These are phyloP conservation scores for Cryptops parisi DNA, from an alignment of 2,888 invertebrate genomes.

Conservation along the genomic window DNA sequence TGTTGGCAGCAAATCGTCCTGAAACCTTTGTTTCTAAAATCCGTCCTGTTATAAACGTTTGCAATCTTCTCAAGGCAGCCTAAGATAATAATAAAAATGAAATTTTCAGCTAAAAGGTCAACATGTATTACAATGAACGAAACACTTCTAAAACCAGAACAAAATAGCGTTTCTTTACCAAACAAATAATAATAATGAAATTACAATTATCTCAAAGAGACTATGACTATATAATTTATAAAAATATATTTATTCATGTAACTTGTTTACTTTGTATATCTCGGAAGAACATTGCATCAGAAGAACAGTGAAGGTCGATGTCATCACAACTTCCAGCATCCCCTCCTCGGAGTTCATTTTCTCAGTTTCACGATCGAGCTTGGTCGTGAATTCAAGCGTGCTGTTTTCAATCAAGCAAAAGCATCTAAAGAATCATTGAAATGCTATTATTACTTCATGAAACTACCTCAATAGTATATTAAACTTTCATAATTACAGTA, in stretches of 20 bases:
- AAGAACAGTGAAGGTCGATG: slow-evolving; percentile 49
- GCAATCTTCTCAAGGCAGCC: slow-evolving; percentile 58
- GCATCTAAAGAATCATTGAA: slow-evolving; percentile 24
- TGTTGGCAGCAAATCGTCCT: slow-evolving; percentile 58
- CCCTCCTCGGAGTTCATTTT: slow-evolving; percentile 53
- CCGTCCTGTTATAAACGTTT: slow-evolving; percentile 49
- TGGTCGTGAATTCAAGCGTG: slow-evolving; percentile 34
- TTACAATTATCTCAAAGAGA: no score
- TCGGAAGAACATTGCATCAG: slow-evolving; percentile 55
- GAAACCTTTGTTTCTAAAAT: slow-evolving; percentile 73
- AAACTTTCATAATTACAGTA: neutral
- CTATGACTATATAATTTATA: no score
- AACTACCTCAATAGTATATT: neutral
- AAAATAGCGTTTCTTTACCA: no score
- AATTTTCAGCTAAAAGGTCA: no score
- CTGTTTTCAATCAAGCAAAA: slow-evolving; percentile 33
- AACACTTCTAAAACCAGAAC: slow-evolving; percentile 16
- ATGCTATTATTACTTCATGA: neutral
- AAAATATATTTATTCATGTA: no score
- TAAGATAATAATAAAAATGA: slow-evolving; percentile 24
- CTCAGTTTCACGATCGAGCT: slow-evolving; percentile 33
- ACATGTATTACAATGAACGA: slow-evolving; percentile 13
- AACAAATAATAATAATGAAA: no score
- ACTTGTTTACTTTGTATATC: slow-evolving; percentile 38
- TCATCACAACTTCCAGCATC: slow-evolving; percentile 53